Conservation (phyloP, 2,888 invertebrate genomes). For the Metacarcinus magister region DNA sequence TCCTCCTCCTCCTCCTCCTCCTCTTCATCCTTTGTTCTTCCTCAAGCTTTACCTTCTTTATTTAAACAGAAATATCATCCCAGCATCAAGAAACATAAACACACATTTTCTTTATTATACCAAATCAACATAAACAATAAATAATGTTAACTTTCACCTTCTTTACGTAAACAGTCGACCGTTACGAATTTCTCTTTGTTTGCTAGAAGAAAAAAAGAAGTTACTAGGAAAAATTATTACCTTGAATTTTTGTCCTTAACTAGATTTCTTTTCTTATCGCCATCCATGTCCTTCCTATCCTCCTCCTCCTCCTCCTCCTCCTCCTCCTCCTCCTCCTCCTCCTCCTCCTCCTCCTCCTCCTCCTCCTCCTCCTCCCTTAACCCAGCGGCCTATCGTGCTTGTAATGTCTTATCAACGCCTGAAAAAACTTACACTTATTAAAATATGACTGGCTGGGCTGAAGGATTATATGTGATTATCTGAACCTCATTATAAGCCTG, state of each 20-base stretch:
- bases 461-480: neutral
- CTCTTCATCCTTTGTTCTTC: neutral
- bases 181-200: no score
- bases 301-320: neutral
- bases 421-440: conserved; percentile 49
- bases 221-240: no score
- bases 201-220: no score
- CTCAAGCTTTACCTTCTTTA: neutral
- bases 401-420: conserved; percentile 3
- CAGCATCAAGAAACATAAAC: no score
- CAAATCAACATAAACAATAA: no score
- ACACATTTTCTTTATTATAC: no score
- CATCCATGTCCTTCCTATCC: neutral
- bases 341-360: neutral
- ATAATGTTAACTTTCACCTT: no score
- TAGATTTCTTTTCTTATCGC: no score
- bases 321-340: conserved; percentile 15
- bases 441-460: neutral
- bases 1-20: neutral
- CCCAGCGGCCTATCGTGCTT: conserved; percentile 17
- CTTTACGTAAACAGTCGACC: no score
- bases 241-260: no score
- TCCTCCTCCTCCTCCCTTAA: neutral
- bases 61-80: neutral
- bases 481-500: conserved; percentile 35